Evolutionary conservation across 2,888 invertebrate species (phyloP).

Genomic region (Diaperis boleti): DNA sequence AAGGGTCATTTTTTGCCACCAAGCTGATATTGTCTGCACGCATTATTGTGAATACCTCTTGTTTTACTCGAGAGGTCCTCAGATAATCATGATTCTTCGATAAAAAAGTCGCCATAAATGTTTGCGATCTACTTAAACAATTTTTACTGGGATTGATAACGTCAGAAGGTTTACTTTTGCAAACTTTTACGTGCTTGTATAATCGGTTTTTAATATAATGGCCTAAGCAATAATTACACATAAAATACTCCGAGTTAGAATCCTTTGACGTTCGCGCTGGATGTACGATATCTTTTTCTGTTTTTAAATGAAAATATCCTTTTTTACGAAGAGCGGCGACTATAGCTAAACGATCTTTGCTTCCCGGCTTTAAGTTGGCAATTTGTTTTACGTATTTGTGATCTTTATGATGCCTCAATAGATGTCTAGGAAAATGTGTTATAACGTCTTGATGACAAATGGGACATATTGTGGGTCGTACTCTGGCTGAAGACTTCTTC

Average conservation of each 20-base stretch:
- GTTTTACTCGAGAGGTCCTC: neutral
- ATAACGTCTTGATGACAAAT: constrained; percentile 5
- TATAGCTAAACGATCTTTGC: constrained; percentile 14
- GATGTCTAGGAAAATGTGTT: constrained; percentile 12
- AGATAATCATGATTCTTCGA: constrained; percentile 7
- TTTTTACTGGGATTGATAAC: constrained; percentile 1
- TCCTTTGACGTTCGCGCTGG: constrained; percentile 1
- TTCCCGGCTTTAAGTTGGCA: neutral
- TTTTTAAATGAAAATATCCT: constrained; percentile 18
- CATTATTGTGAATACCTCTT: constrained; percentile 7
- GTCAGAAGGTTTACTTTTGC: neutral
- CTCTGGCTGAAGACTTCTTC: constrained; percentile 4
- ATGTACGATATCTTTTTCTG: neutral
- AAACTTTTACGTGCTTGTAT: constrained; percentile 10
- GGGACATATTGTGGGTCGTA: constrained; percentile 12
- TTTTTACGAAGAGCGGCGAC: constrained; percentile 5
- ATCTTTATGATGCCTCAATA: constrained; percentile 10
- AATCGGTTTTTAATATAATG: constrained; percentile 1
- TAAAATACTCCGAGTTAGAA: neutral
- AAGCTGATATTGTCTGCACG: neutral
- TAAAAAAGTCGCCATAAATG: neutral
- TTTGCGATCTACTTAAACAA: constrained; percentile 5
- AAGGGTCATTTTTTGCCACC: constrained; percentile 6
- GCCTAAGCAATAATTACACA: constrained; percentile 10
- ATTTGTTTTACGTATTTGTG: constrained; percentile 1